phyloP scores from a whole-genome alignment of 2,113 vertebrate species.

The Ptyas mucosa region DNA sequence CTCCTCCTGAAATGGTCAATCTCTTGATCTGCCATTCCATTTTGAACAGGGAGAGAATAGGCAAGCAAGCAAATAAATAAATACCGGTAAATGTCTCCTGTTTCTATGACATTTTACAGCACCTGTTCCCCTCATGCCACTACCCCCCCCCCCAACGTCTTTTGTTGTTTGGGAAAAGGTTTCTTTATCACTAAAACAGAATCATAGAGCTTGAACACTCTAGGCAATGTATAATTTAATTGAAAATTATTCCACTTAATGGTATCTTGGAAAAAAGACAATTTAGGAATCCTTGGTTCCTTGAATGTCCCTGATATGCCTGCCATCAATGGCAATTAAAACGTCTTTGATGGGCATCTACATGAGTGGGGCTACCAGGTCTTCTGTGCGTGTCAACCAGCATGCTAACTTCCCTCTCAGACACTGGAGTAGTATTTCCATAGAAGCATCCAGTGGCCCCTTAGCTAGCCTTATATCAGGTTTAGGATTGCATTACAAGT shows the following conservation, averaged over 20 bases:
- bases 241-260: neutral
- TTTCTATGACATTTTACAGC: neutral
- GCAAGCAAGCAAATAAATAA: slow-evolving; percentile 14
- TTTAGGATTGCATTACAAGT: neutral
- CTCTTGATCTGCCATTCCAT: slow-evolving; percentile 62
- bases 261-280: neutral
- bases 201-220: neutral
- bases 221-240: neutral
- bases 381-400: neutral
- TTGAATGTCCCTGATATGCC: neutral
- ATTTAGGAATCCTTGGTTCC: neutral
- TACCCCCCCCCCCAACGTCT: neutral
- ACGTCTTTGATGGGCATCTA: neutral
- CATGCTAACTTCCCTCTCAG: neutral
- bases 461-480: neutral
- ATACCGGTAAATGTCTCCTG: slow-evolving; percentile 1
- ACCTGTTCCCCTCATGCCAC: neutral
- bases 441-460: neutral
- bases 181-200: neutral
- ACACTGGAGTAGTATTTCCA: neutral
- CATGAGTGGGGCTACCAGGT: neutral
- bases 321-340: neutral
- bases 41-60: neutral
- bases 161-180: slow-evolving; percentile 1
- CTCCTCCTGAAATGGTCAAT: slow-evolving; percentile 65